These are phyloP conservation scores for Anastrepha ludens DNA, from an alignment of 1,140 invertebrate genomes.

Conservation along the genomic window DNA sequence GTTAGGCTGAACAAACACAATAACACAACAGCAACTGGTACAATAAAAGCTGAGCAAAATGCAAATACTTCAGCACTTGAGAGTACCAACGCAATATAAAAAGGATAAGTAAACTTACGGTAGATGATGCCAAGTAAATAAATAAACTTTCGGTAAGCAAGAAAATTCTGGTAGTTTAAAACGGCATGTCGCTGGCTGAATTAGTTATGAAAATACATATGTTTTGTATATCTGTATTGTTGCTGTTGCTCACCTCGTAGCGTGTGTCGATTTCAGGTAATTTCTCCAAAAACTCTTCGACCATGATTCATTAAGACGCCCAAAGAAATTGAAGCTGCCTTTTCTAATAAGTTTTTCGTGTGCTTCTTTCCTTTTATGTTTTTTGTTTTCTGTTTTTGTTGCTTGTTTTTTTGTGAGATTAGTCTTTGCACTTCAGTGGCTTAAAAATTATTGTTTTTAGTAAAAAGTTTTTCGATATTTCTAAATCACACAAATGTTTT, in stretches of 20 bases:
- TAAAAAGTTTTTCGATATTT: too few relatives aligned
- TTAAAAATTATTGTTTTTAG: too few relatives aligned
- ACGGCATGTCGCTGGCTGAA: not conserved
- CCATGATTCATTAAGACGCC: conserved; percentile 64
- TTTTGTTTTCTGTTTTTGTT: not conserved
- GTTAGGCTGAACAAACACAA: conserved; percentile 35
- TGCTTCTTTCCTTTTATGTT: conserved; percentile 3
- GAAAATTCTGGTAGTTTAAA: not conserved
- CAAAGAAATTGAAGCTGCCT: conserved; percentile 19
- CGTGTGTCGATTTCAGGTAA: conserved; percentile 73
- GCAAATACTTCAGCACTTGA: not conserved
- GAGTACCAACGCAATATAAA: conserved; percentile 14
- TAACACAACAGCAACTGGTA: not conserved
- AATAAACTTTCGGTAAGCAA: not conserved
- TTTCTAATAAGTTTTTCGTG: not conserved
- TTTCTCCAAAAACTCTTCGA: conserved; percentile 73
- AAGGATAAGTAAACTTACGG: not conserved
- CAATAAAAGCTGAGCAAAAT: not conserved
- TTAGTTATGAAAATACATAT: not conserved
- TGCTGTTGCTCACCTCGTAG: conserved; percentile 68
- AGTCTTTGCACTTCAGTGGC: not conserved
- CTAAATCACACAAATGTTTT: too few relatives aligned
- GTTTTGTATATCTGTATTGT: not conserved
- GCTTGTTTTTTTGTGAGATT: not conserved
- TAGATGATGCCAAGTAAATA: not conserved